These are phyloP conservation scores for Matsumurasca onukii DNA, from an alignment of 1,140 invertebrate species.

Conservation along the genomic window DNA sequence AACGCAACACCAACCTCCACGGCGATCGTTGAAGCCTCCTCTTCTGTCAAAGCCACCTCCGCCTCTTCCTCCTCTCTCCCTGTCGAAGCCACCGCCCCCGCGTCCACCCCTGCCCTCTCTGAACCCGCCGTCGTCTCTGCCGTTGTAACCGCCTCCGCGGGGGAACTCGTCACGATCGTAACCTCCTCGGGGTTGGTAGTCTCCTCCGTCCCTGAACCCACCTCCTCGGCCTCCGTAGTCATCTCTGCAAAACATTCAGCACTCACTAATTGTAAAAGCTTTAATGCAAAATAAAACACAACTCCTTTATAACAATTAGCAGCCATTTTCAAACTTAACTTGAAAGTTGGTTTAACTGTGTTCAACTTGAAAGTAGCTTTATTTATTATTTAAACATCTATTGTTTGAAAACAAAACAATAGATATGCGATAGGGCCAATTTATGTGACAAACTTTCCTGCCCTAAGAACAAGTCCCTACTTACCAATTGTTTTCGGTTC, in stretches of 20 bases:
- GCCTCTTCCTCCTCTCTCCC: slow-evolving; percentile 19
- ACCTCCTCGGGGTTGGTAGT: neutral
- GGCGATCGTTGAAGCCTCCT: slow-evolving; percentile 3
- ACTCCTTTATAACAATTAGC: neutral
- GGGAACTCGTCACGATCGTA: neutral
- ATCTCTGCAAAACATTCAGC: neutral
- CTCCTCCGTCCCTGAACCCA: neutral
- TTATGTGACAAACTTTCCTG: too few relatives aligned
- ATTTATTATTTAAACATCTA: neutral
- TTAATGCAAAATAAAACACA: neutral
- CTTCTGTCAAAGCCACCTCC: slow-evolving; percentile 20
- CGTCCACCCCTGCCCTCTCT: slow-evolving; percentile 20
- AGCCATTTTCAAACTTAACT: neutral
- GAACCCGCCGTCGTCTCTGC: slow-evolving; percentile 1
- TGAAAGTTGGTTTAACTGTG: neutral
- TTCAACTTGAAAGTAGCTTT: neutral
- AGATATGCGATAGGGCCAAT: too few relatives aligned
- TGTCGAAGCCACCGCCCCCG: slow-evolving; percentile 18
- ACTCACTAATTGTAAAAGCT: neutral
- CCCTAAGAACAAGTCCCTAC: too few relatives aligned
- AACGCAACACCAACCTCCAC: too few relatives aligned
- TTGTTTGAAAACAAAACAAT: too few relatives aligned
- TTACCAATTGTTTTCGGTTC: too few relatives aligned
- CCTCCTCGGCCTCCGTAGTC: neutral
- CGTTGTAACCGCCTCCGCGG: neutral